phyloP scores from a whole-genome alignment of 2,113 vertebrate species.

The Ornithorhynchus anatinus region DNA sequence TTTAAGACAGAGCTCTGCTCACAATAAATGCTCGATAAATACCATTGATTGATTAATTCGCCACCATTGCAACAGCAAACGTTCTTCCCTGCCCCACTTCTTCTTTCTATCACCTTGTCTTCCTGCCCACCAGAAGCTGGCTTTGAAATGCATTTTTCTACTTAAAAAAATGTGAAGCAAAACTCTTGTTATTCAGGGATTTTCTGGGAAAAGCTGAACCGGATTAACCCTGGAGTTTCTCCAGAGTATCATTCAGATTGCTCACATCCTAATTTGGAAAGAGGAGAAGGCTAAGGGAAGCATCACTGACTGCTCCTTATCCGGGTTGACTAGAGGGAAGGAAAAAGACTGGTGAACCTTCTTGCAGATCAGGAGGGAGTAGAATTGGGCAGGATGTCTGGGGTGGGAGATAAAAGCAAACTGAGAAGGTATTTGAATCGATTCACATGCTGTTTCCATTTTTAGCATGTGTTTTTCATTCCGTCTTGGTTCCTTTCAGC shows the following conservation, averaged over 20 bases:
- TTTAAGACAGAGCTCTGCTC: too few relatives aligned
- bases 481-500: not conserved
- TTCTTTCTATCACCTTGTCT: not conserved
- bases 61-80: too few relatives aligned
- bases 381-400: not conserved
- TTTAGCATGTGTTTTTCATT: slow-evolving; percentile 3
- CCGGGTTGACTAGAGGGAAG: not conserved
- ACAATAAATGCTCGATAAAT: too few relatives aligned
- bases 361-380: not conserved
- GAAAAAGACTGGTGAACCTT: not conserved
- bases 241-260: not conserved
- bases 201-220: not conserved
- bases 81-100: not conserved
- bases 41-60: too few relatives aligned
- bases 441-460: not conserved
- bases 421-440: not conserved
- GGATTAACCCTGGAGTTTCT: not conserved
- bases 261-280: not conserved
- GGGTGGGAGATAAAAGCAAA: not conserved
- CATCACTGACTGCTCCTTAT: not conserved
- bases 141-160: too few relatives aligned
- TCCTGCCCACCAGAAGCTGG: not conserved
- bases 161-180: not conserved
- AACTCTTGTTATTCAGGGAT: not conserved
- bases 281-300: not conserved